phyloP scores from a whole-genome alignment of 35 echinoderm and acorn worm genomes.

The Chiridota heheva region DNA sequence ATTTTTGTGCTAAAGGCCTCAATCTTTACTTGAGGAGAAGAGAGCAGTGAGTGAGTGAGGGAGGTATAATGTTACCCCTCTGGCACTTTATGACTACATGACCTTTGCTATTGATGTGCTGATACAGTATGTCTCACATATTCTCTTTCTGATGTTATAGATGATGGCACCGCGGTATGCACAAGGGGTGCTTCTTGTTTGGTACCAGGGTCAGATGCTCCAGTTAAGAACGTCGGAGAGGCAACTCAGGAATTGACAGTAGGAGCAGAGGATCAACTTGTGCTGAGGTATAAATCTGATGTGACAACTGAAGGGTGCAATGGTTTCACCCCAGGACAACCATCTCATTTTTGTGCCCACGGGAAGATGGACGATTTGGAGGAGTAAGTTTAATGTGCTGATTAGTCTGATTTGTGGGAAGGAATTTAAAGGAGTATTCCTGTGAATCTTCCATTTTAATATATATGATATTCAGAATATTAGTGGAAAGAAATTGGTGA shows the following conservation, averaged over 20 bases:
- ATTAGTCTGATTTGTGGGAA: too few relatives aligned
- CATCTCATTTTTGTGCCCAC: slow-evolving; percentile 79
- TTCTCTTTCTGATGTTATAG: neutral
- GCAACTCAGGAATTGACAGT: neutral
- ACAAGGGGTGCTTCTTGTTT: neutral
- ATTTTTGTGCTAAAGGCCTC: too few relatives aligned
- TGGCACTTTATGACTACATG: too few relatives aligned
- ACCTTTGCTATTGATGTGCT: too few relatives aligned
- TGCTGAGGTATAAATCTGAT: slow-evolving; percentile 29
- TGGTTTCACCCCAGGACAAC: slow-evolving; percentile 54
- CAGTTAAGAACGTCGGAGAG: slow-evolving; percentile 39
- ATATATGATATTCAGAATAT: too few relatives aligned
- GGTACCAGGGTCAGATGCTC: neutral
- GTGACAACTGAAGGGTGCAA: slow-evolving; percentile 30
- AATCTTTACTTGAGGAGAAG: too few relatives aligned
- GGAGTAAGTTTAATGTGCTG: slow-evolving; percentile 60
- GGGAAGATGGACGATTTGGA: slow-evolving; percentile 68
- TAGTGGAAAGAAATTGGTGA: too few relatives aligned
- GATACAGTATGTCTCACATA: neutral
- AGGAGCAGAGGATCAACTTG: slow-evolving; percentile 26
- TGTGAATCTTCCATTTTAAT: too few relatives aligned
- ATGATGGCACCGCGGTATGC: neutral
- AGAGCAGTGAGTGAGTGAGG: too few relatives aligned
- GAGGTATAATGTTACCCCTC: too few relatives aligned
- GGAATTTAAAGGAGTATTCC: too few relatives aligned